Evolutionary conservation across 1,140 invertebrate species (phyloP).

Genomic region (Listronotus oregonensis): DNA sequence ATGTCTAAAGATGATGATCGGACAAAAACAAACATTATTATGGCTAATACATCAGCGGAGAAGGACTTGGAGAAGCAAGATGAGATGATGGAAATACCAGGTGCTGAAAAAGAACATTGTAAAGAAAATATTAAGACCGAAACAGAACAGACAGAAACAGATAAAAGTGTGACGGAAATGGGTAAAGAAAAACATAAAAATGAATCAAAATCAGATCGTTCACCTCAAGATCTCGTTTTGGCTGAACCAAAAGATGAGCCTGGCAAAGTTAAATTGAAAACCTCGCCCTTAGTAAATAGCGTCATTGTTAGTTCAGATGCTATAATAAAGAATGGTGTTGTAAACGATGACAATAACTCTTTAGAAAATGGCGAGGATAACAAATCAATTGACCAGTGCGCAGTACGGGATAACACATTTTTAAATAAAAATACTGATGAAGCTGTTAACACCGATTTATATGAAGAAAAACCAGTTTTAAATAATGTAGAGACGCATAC

Average conservation of each 20-base stretch:
- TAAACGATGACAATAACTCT: neutral
- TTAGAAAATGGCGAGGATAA: too few species aligned
- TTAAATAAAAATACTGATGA: too few species aligned
- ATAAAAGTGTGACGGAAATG: too few species aligned
- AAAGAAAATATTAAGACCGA: neutral
- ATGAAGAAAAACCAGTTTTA: too few species aligned
- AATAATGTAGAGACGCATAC: too few species aligned
- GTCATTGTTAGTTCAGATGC: constrained; percentile 1
- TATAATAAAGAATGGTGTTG: neutral
- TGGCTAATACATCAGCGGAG: neutral
- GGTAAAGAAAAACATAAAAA: too few species aligned
- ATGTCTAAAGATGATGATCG: neutral
- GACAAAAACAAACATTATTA: neutral
- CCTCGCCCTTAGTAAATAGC: neutral
- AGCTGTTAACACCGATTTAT: too few species aligned
- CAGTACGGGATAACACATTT: too few species aligned
- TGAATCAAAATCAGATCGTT: too few species aligned
- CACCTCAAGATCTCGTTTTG: neutral
- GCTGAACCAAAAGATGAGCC: neutral
- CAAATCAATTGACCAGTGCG: too few species aligned
- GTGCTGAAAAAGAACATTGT: neutral
- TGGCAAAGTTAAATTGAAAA: neutral
- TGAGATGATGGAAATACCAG: neutral
- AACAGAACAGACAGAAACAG: too few species aligned
- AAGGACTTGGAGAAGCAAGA: neutral